phyloP scores from a whole-genome alignment of 2,113 vertebrate genomes.

The Bambusicola thoracicus region DNA sequence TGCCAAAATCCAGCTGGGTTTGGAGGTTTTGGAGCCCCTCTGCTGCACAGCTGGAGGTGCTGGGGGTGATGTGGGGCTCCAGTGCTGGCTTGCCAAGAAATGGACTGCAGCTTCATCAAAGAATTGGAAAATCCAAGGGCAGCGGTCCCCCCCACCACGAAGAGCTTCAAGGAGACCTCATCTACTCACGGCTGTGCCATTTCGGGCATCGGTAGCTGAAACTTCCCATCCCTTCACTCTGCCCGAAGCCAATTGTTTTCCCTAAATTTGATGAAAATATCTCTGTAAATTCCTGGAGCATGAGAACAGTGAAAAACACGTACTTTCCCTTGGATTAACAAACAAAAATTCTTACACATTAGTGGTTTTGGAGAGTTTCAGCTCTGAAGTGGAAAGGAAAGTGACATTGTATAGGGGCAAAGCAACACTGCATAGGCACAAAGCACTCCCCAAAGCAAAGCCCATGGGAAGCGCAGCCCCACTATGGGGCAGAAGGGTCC shows the following conservation, averaged over 20 bases:
- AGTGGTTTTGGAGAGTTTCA: neutral
- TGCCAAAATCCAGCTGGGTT: neutral
- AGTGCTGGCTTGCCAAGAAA: neutral
- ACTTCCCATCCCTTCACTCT: neutral
- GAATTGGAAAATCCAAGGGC: neutral
- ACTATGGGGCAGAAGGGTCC: neutral
- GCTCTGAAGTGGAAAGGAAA: neutral
- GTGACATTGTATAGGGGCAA: neutral
- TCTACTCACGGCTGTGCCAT: neutral
- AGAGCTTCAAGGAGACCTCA: neutral
- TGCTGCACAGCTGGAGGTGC: neutral
- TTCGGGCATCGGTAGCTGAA: rapidly evolving
- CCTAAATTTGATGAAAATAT: neutral
- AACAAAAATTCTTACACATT: rapidly evolving
- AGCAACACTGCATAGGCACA: neutral
- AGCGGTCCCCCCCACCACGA: neutral
- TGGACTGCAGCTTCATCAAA: rapidly evolving
- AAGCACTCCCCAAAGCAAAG: neutral
- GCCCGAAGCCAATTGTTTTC: neutral
- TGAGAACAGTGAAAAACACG: neutral
- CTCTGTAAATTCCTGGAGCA: neutral
- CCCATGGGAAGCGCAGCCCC: neutral
- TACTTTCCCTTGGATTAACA: neutral
- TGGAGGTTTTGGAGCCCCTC: neutral
- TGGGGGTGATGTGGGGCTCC: neutral